Evolutionary conservation across 2,888 invertebrate genomes (phyloP).

Genomic region (Agonopterix alstromeriana): DNA sequence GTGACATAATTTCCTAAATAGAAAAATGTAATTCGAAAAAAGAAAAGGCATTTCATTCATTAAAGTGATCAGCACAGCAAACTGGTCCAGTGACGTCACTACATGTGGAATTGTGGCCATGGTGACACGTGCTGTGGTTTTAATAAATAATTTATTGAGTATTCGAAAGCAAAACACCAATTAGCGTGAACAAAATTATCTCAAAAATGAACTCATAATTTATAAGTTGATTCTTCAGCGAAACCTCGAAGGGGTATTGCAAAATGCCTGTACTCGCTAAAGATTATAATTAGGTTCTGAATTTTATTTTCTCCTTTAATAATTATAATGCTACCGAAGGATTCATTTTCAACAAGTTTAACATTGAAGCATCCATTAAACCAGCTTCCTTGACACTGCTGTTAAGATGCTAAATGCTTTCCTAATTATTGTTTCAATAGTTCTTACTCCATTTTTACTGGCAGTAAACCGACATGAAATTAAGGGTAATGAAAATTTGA

Average conservation of each 20-base stretch:
- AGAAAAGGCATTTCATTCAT: slow-evolving; percentile 12
- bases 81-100: slow-evolving; percentile 9
- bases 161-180: slow-evolving; percentile 7
- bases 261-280: too few relatives aligned
- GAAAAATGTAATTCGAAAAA: slow-evolving; percentile 1
- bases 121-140: slow-evolving; percentile 6
- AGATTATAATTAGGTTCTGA: neutral
- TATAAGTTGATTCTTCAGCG: too few relatives aligned
- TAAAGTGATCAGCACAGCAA: slow-evolving; percentile 6
- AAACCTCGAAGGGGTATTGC: too few relatives aligned
- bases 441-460: slow-evolving; percentile 35
- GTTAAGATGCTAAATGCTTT: slow-evolving; percentile 11
- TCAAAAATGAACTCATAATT: neutral
- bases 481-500: slow-evolving; percentile 43
- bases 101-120: neutral
- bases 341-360: slow-evolving; percentile 4
- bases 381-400: slow-evolving; percentile 4
- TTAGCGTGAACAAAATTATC: slow-evolving; percentile 4
- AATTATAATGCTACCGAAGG: neutral
- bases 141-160: slow-evolving; percentile 6
- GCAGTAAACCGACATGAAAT: slow-evolving; percentile 37
- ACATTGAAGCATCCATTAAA: slow-evolving; percentile 17
- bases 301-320: neutral
- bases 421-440: slow-evolving; percentile 26
- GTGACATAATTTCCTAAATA: neutral